Conservation (phyloP, 2,113 vertebrate species). For the Paradoxurus hermaphroditus region DNA sequence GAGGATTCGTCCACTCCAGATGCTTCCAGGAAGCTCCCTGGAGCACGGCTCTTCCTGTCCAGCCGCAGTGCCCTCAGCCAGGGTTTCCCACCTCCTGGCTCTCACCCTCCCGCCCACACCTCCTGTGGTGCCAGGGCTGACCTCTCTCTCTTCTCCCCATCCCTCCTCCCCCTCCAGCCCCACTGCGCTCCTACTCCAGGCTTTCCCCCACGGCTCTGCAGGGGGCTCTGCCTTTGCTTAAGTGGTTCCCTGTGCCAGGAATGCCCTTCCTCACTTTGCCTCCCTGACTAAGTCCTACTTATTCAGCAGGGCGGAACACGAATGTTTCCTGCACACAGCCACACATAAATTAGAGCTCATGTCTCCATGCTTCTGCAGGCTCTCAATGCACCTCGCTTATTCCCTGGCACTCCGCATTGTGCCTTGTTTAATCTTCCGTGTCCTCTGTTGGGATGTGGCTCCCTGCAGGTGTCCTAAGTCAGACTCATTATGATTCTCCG, state of each 20-base stretch:
- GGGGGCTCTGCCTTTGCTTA: too few species aligned
- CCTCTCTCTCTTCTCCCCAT: neutral
- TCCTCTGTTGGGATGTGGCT: neutral
- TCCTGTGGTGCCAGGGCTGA: neutral
- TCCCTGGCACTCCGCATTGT: too few species aligned
- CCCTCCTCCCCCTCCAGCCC: neutral
- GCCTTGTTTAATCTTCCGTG: neutral
- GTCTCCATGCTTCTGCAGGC: neutral
- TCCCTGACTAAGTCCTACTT: neutral
- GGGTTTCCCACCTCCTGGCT: neutral
- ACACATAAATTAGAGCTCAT: neutral
- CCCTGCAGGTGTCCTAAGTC: neutral
- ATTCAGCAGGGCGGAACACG: neutral
- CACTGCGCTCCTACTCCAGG: rapidly evolving
- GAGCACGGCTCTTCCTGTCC: neutral
- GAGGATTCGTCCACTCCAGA: neutral
- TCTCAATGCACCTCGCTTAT: neutral
- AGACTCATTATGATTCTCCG: neutral
- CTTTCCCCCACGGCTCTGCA: rapidly evolving
- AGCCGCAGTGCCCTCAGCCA: neutral
- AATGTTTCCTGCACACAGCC: neutral
- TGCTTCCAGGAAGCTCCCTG: neutral
- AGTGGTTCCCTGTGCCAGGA: neutral
- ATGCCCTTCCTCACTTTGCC: neutral
- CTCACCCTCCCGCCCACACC: neutral